Evolutionary conservation across 2,113 vertebrate species (phyloP), one percentile per base, ranked within the genome.

Genomic region (Parotia lawesii): DNA sequence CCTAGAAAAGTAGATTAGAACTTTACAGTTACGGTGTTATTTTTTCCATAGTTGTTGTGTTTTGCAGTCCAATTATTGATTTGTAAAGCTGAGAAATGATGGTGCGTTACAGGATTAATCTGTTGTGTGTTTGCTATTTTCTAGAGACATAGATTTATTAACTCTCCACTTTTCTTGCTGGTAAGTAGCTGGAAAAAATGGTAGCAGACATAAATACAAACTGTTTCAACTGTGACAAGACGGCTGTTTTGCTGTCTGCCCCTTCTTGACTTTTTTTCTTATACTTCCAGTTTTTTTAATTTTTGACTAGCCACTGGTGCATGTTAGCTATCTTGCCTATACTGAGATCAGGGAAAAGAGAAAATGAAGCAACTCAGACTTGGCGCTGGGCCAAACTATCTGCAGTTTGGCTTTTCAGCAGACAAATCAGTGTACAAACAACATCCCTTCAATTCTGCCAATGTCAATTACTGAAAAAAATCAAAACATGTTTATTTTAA

Each of bases 401-500:
- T 93, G 76, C 61, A 85, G 38, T 84, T 96, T 95, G 93, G 72
- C 95, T 97, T 71, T 75, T 62, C 44, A 80, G 80, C 62, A 96
- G 78, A 33, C 22, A 76, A 58, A 90, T 93, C 72, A 85, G 44
- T 60, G 72, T 90, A 81, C 89, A 96, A 93, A 96, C 75, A 96
- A 87, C 76, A 94, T 80, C 38, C 23, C 23, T 85, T 93, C 42
- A 48, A 85, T 96, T 94, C 89, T 96, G 84, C 72, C 87, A 92
- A 58, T 79, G 12, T 56, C 66, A 76, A 84, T 97, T 95, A 93
- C 87, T 92, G 56, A 90, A 97, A 96, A 96, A 96, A 96, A 94
- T 86, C 2, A 2, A 96, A 96, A 84, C 70, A 86, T 96, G 95
- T 96, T 97, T 96, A 83, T 94, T 96, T 97, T 95, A 93, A 81